Evolutionary conservation across 2,888 invertebrate genomes (phyloP), one percentile per base, ranked within the genome.

Genomic region (Drosophila formosana): DNA sequence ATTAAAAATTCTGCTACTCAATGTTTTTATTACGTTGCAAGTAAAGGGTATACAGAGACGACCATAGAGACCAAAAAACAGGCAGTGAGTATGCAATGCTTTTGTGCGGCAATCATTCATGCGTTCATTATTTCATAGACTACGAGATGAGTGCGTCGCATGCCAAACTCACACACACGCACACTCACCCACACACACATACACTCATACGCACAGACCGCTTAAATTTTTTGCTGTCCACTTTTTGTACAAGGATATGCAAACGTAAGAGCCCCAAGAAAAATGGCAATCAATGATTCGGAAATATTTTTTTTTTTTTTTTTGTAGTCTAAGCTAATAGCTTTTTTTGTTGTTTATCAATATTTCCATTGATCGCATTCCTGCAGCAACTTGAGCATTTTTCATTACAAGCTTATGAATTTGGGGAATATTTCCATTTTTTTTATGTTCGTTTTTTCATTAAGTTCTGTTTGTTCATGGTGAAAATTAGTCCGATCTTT

Each of bases 211-310:
- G 13, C 37, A 47, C n/a, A 50, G 26, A 57, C 37, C 58, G 71
- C 61, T 64, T 51, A 66, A 66, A 66, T 58, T 60, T 79, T 71
- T 78, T 67, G 66, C 73, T 70, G 70, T 67, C 72, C 79, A 68
- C 30, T 64, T 72, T 56, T 56, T 75, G 66, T 49, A 51, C 49
- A 57, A 51, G 55, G 57, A 79, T 80, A 80, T 78, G 77, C 78
- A 78, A 82, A 87, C 78, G 69, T 51, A 50, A 47, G 52, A 53
- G 53, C 58, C 62, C 64, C 47, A 63, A 72, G 73, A 81, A 89
- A 89, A 89, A 89, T 88, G 89, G 83, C 86, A 92, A 90, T 91
- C 92, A 92, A 92, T 92, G 92, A 91, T 85, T 91, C 89, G 92
- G 92, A 92, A 92, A 91, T 87, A 88, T 90, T 88, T 73, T 81